A percentile compares a stretch with the other conserved stretches of the same genome.
phyloP scores from a whole-genome alignment of 2,113 vertebrate genomes.

The Amblyopsis rosae region DNA sequence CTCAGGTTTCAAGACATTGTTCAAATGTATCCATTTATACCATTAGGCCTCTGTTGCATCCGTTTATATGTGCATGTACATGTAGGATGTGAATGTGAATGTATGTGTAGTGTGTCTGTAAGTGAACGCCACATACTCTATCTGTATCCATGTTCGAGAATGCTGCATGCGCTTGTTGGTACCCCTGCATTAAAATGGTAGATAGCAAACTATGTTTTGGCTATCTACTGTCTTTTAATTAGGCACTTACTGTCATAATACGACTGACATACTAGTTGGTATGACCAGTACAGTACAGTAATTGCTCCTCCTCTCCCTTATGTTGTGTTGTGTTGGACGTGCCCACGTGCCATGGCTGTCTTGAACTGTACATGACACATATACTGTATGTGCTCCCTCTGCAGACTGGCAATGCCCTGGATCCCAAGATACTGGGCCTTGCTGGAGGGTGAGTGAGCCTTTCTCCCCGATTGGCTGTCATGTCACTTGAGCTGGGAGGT shows the following conservation, averaged over 20 bases:
- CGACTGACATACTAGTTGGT: background rate
- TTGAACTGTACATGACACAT: conserved; percentile 13
- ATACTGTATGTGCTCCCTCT: conserved; percentile 4
- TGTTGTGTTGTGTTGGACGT: conserved; percentile 7
- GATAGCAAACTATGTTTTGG: background rate
- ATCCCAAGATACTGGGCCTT: conserved; percentile 72
- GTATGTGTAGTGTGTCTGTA: conserved; percentile 8
- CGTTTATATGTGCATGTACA: conserved; percentile 66
- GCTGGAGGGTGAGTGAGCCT: conserved; percentile 69
- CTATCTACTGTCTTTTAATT: conserved; percentile 24
- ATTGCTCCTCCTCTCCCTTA: background rate
- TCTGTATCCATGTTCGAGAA: conserved; percentile 29
- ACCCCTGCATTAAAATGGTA: conserved; percentile 22
- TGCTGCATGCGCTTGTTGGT: conserved; percentile 78
- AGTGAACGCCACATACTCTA: conserved; percentile 3
- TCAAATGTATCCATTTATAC: conserved; percentile 52
- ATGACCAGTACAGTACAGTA: background rate
- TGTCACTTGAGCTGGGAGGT: conserved; percentile 12
- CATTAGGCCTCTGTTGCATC: conserved; percentile 75
- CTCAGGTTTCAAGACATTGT: conserved; percentile 89
- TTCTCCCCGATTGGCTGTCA: conserved; percentile 31
- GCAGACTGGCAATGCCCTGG: conserved; percentile 70
- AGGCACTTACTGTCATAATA: background rate
- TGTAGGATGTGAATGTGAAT: conserved; percentile 21
- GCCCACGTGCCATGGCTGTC: conserved; percentile 1